These are phyloP conservation scores for Hydrozoanthus tunicans DNA, from an alignment of 64 coral and sea anemone species.

Conservation along the genomic window DNA sequence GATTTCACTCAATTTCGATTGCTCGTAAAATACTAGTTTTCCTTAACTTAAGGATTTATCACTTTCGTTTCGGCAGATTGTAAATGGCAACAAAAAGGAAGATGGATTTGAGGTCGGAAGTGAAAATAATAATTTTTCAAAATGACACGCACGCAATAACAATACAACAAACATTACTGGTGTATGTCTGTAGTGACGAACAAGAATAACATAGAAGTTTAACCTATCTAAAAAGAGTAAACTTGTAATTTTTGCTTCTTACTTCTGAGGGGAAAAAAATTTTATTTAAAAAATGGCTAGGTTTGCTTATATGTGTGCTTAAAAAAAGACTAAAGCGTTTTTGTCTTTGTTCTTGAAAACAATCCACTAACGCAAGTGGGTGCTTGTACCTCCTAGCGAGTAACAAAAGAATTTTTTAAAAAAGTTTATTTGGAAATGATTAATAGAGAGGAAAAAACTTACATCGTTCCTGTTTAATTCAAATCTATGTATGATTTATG, in stretches of 20 bases:
- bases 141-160: slow-evolving; percentile 35
- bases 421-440: slow-evolving; percentile 36
- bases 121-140: slow-evolving; percentile 38
- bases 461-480: background rate
- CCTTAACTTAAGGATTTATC: background rate
- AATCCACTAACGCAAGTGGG: slow-evolving; percentile 36
- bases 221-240: no score
- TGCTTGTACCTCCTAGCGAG: background rate
- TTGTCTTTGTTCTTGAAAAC: background rate
- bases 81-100: background rate
- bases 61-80: background rate
- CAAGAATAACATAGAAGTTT: background rate
- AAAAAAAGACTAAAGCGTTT: background rate
- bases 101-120: slow-evolving; percentile 40
- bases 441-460: background rate
- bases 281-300: background rate
- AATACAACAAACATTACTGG: background rate
- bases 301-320: background rate
- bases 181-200: background rate
- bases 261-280: no score
- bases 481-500: background rate
- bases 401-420: slow-evolving; percentile 29
- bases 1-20: slow-evolving; percentile 4
- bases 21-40: background rate
- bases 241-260: no score